Conservation (phyloP, 2,797 vertebrate species). For the Typhlichthys eigenmanni region DNA sequence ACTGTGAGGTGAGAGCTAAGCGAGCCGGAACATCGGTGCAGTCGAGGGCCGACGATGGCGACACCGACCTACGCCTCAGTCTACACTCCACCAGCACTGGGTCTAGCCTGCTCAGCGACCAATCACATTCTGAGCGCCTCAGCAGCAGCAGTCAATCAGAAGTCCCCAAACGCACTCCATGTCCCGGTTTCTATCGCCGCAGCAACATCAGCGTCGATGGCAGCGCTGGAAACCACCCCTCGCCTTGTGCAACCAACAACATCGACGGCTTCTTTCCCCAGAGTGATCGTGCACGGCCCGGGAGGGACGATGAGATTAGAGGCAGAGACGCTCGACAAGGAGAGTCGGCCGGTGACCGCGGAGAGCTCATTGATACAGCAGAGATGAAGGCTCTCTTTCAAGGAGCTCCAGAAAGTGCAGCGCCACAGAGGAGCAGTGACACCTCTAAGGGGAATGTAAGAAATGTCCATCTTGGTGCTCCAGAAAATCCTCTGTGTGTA, state of each 20-base stretch:
- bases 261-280: conserved; percentile 22
- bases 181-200: conserved; percentile 28
- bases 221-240: conserved; percentile 13
- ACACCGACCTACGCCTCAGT: conserved; percentile 66
- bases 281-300: conserved; percentile 20
- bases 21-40: conserved; percentile 74
- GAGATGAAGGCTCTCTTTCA: conserved; percentile 65
- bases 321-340: conserved; percentile 36
- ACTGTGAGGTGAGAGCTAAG: conserved; percentile 88
- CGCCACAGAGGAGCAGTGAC: conserved; percentile 36
- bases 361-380: conserved; percentile 50
- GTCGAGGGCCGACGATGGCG: conserved; percentile 71
- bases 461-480: conserved; percentile 29
- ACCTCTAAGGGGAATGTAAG: conserved; percentile 30
- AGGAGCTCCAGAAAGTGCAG: conserved; percentile 33
- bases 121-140: conserved; percentile 55
- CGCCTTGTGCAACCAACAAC: conserved; percentile 22
- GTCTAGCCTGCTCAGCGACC: conserved; percentile 73
- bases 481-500: conserved; percentile 46
- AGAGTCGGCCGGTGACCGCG: conserved; percentile 40
- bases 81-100: conserved; percentile 70
- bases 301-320: conserved; percentile 32
- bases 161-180: conserved; percentile 34
- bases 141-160: conserved; percentile 72
- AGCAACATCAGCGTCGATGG: conserved; percentile 26